Evolutionary conservation across 2,797 vertebrate genomes (phyloP), one percentile per base, ranked within the genome.

Genomic region (Miichthys miiuy): DNA sequence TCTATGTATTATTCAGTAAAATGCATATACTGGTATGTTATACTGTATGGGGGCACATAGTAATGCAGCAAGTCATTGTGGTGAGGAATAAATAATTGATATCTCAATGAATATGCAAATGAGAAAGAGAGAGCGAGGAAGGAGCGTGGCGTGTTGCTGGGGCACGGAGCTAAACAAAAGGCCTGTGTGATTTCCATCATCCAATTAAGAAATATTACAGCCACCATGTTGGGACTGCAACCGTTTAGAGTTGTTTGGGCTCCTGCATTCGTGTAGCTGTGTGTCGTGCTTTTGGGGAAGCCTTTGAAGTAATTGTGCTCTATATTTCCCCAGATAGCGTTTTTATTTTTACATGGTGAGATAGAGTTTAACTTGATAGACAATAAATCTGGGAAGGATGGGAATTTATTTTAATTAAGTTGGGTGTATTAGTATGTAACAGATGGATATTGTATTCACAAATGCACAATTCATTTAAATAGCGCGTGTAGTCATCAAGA

Each of bases 101-200:
- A 92, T 92, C 88, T 93, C 92, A 94, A 95, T 96, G 94, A 96
- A 96, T 96, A 96, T 95, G 94, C 91, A 95, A 93, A 96, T 95
- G 83, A 78, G 77, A 71, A 64, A 68, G 74, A 68, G 82, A 79
- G 79, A 81, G 72, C 50, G 74, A 82, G 80, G 82, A 74, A 67
- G 72, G 55, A 54, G 70, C 7, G 65, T 30, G 83, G 76, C 5
- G 47, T 65, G 72, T 78, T 88, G 75, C 72, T 55, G 78, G 67
- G 81, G 79, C 82, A 81, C n/a, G 4, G 82, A 67, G 83, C 89
- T 88, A 89, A 94, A 94, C 91, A 94, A 94, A 91, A 91, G 91
- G 90, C 90, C 88, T 56, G 85, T 92, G 86, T 93, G 91, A 91
- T 90, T 94, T 88, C 81, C 78, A 86, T 86, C 85, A 81, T 83